Percentiles rank a stretch among this genome's conserved stretches.
Evolutionary conservation across 1,140 invertebrate species (phyloP).

Genomic region (Mactra quadrangularis): DNA sequence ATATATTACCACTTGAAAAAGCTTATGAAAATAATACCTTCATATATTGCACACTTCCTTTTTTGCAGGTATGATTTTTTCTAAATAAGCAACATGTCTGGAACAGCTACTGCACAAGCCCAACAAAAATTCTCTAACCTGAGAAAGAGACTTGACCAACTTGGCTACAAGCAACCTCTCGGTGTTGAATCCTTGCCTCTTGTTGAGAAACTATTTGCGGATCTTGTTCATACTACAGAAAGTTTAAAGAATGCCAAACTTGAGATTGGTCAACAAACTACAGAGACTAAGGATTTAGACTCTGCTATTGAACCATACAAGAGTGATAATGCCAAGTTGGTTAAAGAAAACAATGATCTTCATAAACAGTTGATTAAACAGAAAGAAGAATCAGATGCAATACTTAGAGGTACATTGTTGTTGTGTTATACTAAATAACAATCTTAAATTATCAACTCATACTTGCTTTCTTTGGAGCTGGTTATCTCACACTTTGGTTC

Average conservation of each 20-base stretch:
- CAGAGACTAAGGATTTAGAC: conserved; percentile 70
- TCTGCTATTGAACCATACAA: conserved; percentile 79
- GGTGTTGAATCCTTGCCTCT: conserved; percentile 89
- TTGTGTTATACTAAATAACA: not conserved
- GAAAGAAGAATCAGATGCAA: conserved; percentile 87
- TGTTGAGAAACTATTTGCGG: conserved; percentile 89
- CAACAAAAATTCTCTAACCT: conserved; percentile 84
- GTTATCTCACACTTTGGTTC: too few relatives aligned
- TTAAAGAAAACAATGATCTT: conserved; percentile 87
- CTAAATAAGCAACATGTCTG: conserved; percentile 14
- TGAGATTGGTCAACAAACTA: conserved; percentile 72
- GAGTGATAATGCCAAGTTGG: conserved; percentile 83
- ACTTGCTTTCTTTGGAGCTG: too few relatives aligned
- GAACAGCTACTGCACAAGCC: conserved; percentile 70
- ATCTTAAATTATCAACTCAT: not conserved
- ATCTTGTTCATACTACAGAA: conserved; percentile 91
- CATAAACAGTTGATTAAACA: conserved; percentile 88
- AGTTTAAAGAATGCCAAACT: conserved; percentile 91
- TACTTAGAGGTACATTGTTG: conserved; percentile 84
- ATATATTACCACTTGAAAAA: too few relatives aligned
- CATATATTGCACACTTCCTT: too few relatives aligned
- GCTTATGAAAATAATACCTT: too few relatives aligned
- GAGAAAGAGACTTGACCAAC: conserved; percentile 87
- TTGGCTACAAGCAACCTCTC: conserved; percentile 90
- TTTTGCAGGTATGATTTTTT: conserved; percentile 17